Percentiles rank a stretch among this genome's conserved stretches.
Conservation (phyloP, 2,113 vertebrate species). For the Hippocampus comes region DNA sequence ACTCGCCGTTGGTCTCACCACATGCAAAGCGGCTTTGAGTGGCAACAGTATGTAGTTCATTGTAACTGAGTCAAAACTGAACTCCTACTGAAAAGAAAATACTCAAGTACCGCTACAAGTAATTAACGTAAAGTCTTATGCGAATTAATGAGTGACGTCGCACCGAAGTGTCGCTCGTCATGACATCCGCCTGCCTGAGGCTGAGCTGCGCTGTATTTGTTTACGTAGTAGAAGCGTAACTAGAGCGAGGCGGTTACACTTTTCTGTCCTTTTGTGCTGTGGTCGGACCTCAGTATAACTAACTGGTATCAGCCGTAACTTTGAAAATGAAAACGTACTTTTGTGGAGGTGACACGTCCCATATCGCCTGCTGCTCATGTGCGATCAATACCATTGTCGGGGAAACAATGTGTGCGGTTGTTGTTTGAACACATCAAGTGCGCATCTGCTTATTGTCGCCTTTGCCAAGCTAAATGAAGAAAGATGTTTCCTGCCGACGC, state of each 20-base stretch:
- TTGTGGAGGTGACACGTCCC: not conserved
- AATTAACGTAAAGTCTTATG: too few relatives aligned
- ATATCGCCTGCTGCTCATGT: not conserved
- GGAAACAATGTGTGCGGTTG: not conserved
- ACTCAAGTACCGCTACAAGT: too few relatives aligned
- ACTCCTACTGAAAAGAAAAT: too few relatives aligned
- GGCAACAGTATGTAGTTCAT: not conserved
- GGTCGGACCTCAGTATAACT: too few relatives aligned
- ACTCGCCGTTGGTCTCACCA: constrained; percentile 44
- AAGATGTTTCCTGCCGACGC: constrained; percentile 38
- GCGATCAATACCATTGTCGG: not conserved
- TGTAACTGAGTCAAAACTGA: too few relatives aligned
- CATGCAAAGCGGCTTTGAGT: constrained; percentile 33
- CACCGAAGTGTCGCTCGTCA: too few relatives aligned
- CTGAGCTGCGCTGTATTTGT: too few relatives aligned
- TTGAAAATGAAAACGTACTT: not conserved
- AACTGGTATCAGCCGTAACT: not conserved
- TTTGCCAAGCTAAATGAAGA: constrained; percentile 17
- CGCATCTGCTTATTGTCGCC: constrained; percentile 37
- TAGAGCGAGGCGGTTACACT: too few relatives aligned
- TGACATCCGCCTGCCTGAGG: too few relatives aligned
- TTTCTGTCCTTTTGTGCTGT: too few relatives aligned
- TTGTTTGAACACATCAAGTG: not conserved
- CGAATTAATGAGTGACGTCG: too few relatives aligned
- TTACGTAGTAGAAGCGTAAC: too few relatives aligned